Evolutionary conservation across 2,797 vertebrate species (phyloP).

Genomic region (Potorous gilbertii): DNA sequence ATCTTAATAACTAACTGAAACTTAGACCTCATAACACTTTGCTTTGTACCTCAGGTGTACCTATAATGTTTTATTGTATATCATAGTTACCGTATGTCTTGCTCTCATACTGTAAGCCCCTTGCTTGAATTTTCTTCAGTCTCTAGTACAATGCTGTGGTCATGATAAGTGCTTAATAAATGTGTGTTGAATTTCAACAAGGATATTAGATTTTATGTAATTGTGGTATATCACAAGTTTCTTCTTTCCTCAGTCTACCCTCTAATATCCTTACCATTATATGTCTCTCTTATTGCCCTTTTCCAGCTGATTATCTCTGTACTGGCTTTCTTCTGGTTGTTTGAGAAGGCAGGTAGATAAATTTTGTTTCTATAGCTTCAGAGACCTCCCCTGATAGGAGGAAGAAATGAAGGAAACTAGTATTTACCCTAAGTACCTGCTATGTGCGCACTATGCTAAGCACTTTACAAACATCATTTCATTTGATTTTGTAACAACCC

Average conservation of each 20-base stretch:
- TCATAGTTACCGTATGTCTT: not conserved
- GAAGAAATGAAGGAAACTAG: no score
- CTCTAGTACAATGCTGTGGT: not conserved
- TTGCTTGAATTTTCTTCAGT: not conserved
- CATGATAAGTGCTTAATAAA: not conserved
- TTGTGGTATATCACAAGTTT: not conserved
- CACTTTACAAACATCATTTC: no score
- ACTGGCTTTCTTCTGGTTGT: slow-evolving; percentile 27
- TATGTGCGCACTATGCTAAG: no score
- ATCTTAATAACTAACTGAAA: not conserved
- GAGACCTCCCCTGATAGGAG: no score
- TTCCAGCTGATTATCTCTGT: not conserved
- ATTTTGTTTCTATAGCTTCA: no score
- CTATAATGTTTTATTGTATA: not conserved
- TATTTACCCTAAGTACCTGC: no score
- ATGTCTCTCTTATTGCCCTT: not conserved
- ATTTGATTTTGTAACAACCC: no score
- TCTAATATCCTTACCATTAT: no score
- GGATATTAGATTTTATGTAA: not conserved
- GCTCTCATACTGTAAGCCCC: not conserved
- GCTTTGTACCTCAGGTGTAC: not conserved
- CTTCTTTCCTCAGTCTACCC: not conserved
- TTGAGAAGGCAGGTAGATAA: slow-evolving; percentile 19
- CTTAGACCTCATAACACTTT: not conserved
- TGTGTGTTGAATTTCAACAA: not conserved